These are phyloP conservation scores for Apodemia hepburni DNA, from an alignment of 2,888 invertebrate genomes.

Conservation along the genomic window DNA sequence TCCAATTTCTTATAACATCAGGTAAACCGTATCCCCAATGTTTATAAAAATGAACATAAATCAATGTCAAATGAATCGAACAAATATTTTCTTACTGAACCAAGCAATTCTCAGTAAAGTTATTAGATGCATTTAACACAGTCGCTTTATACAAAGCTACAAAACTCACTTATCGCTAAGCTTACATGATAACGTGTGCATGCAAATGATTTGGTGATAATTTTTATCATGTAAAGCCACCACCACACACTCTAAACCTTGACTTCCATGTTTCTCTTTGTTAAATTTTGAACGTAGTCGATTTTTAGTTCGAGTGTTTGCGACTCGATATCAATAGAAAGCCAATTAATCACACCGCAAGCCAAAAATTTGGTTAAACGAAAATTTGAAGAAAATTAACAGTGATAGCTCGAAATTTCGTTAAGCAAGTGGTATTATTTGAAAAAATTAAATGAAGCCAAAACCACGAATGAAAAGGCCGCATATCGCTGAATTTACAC, in stretches of 20 bases:
- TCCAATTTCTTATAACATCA: constrained; percentile 7
- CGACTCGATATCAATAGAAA: constrained; percentile 47
- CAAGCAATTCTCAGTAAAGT: constrained; percentile 3
- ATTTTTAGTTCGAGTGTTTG: constrained; percentile 39
- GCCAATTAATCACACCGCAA: constrained; percentile 78
- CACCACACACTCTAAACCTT: constrained; percentile 80
- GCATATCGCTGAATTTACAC: constrained; percentile 16
- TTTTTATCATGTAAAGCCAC: constrained; percentile 67
- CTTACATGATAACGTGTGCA: constrained; percentile 66
- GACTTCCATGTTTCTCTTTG: constrained; percentile 69
- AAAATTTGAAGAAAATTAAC: constrained; percentile 67
- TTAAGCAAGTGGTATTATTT: constrained; percentile 74
- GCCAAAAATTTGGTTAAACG: constrained; percentile 70
- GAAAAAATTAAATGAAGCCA: constrained; percentile 73
- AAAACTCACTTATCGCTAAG: constrained; percentile 60
- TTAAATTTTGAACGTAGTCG: constrained; percentile 73
- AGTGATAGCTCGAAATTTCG: constrained; percentile 71
- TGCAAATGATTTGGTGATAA: constrained; percentile 73
- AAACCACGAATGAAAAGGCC: constrained; percentile 71
- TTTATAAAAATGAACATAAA: constrained; percentile 6
- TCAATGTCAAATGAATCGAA: neutral
- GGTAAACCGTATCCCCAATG: constrained; percentile 1
- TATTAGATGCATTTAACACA: constrained; percentile 40
- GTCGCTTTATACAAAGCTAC: constrained; percentile 57
- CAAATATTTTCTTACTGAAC: neutral